phyloP scores from a whole-genome alignment of 2,113 vertebrate genomes.

The Sebastes schlegelii region DNA sequence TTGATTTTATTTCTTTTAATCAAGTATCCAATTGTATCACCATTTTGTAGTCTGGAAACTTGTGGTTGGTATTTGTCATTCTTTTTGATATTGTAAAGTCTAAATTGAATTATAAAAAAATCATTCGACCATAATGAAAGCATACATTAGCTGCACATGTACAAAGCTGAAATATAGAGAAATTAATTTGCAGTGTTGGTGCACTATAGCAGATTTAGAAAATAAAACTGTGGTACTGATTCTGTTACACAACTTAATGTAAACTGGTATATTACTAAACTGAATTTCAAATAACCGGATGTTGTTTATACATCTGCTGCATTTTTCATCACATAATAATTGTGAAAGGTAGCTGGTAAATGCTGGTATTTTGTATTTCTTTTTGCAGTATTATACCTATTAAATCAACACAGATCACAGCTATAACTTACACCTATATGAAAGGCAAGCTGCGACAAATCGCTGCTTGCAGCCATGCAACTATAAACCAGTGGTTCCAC shows the following conservation, averaged over 20 bases:
- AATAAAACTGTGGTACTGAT: background rate
- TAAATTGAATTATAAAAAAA: background rate
- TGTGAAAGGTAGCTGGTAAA: background rate
- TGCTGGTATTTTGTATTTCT: background rate
- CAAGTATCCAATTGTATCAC: background rate
- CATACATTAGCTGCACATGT: background rate
- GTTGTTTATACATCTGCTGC: background rate
- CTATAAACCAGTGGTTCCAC: background rate
- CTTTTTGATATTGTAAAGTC: background rate
- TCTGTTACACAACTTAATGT: background rate
- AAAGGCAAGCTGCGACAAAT: background rate
- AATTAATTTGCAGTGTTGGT: background rate
- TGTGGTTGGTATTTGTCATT: background rate
- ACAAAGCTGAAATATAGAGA: background rate
- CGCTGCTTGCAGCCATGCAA: background rate
- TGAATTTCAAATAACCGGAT: background rate
- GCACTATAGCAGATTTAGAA: background rate
- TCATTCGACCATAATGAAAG: background rate
- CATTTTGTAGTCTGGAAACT: background rate
- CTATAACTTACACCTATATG: background rate
- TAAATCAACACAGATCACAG: background rate
- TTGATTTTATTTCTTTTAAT: background rate
- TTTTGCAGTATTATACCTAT: background rate
- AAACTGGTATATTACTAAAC: background rate
- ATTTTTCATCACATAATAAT: background rate